These are phyloP conservation scores for Blastobasis lacticolella DNA, from an alignment of 2,888 invertebrate genomes.

Conservation along the genomic window DNA sequence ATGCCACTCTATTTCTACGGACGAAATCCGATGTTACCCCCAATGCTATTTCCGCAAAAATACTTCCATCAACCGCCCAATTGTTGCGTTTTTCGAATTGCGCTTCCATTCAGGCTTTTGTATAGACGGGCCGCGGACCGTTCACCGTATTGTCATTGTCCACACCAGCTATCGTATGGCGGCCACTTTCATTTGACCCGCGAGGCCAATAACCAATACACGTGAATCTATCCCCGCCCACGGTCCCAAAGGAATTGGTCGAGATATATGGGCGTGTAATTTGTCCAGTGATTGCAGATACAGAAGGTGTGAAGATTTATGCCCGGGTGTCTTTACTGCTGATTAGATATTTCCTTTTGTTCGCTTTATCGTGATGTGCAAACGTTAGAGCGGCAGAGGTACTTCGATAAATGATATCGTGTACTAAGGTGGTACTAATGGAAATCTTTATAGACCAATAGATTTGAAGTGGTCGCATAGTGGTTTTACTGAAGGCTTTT, in stretches of 20 bases:
- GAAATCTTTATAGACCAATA: too few species aligned
- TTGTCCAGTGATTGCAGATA: conserved; percentile 17
- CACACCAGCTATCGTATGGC: conserved; percentile 18
- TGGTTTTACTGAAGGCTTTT: too few species aligned
- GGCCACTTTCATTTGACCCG: conserved; percentile 18
- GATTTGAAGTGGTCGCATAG: too few species aligned
- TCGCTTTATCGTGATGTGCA: conserved; percentile 2
- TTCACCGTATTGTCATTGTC: conserved; percentile 26
- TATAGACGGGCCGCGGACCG: conserved; percentile 15
- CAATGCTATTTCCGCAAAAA: neutral
- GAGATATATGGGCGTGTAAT: conserved; percentile 16
- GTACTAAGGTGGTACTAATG: too few species aligned
- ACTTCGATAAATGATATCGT: too few species aligned
- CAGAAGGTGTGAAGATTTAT: conserved; percentile 19
- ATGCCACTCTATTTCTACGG: too few species aligned
- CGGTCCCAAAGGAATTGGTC: conserved; percentile 9
- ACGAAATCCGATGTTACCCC: too few species aligned
- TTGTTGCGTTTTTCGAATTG: conserved; percentile 15
- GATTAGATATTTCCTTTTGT: conserved; percentile 14
- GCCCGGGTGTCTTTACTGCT: conserved; percentile 12
- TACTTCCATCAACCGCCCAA: conserved; percentile 6
- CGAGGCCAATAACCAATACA: conserved; percentile 1
- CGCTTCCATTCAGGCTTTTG: conserved; percentile 19
- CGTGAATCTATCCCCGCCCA: neutral
- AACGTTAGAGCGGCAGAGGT: too few species aligned